These are phyloP conservation scores for Dasyurus viverrinus DNA, from an alignment of 2,113 vertebrate species.

Conservation along the genomic window DNA sequence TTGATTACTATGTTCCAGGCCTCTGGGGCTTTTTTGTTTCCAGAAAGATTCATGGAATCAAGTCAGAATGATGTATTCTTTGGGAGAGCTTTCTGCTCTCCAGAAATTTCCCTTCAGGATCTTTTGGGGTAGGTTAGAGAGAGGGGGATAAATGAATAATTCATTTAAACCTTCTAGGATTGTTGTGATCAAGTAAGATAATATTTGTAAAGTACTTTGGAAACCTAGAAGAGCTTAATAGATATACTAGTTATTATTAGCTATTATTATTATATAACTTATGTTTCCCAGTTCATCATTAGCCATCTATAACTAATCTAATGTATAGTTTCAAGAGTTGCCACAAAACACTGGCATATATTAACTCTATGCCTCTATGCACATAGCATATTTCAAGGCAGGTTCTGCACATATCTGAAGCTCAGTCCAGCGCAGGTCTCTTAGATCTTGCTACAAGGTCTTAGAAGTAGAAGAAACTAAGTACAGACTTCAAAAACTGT, in stretches of 20 bases:
- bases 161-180: neutral
- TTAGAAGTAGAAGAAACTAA: neutral
- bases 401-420: neutral
- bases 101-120: neutral
- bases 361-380: neutral
- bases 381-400: neutral
- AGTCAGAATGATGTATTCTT: neutral
- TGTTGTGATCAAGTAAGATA: neutral
- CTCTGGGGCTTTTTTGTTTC: neutral
- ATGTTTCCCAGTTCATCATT: neutral
- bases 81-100: neutral
- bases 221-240: neutral
- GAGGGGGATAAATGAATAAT: neutral
- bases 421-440: neutral
- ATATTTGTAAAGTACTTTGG: neutral
- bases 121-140: rapidly evolving
- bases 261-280: neutral
- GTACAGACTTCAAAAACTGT: neutral
- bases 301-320: neutral
- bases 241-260: neutral
- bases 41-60: neutral
- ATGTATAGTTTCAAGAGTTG: neutral
- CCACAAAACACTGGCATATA: neutral
- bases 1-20: neutral
- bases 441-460: neutral